Percentiles rank a stretch among this genome's conserved stretches.
Conservation (phyloP, 2,797 vertebrate species). For the Otolemur crassicaudatus region DNA sequence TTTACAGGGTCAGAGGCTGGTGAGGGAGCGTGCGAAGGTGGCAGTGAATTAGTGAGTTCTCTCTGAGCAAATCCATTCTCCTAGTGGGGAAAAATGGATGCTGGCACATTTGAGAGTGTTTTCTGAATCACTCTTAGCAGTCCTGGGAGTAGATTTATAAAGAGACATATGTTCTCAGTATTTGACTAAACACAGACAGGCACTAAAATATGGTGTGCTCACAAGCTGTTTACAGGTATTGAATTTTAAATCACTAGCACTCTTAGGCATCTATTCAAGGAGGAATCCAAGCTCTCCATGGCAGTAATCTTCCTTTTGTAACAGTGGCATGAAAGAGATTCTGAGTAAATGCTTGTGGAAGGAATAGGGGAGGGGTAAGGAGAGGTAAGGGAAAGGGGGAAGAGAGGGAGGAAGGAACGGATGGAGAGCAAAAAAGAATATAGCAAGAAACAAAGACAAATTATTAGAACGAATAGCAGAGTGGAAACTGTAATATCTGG, state of each 20-base stretch:
- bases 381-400: neutral
- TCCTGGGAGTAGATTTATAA: slow-evolving; percentile 68
- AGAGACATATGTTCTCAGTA: slow-evolving; percentile 77
- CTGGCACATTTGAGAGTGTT: slow-evolving; percentile 64
- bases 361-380: neutral
- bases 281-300: slow-evolving; percentile 32
- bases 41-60: neutral
- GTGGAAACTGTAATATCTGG: neutral
- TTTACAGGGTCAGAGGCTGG: neutral
- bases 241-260: slow-evolving; percentile 65
- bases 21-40: neutral
- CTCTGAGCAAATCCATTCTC: neutral
- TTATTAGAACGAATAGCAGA: neutral
- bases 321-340: neutral
- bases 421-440: neutral
- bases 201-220: slow-evolving; percentile 67
- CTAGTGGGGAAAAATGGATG: slow-evolving; percentile 14
- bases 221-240: slow-evolving; percentile 62
- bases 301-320: neutral
- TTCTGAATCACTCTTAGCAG: slow-evolving; percentile 67
- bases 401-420: neutral
- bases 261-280: slow-evolving; percentile 44
- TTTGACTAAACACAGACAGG: slow-evolving; percentile 76
- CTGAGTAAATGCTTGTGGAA: neutral
- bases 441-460: neutral